Evolutionary conservation across 2,888 invertebrate species (phyloP).

Genomic region (Polyommatus icarus): DNA sequence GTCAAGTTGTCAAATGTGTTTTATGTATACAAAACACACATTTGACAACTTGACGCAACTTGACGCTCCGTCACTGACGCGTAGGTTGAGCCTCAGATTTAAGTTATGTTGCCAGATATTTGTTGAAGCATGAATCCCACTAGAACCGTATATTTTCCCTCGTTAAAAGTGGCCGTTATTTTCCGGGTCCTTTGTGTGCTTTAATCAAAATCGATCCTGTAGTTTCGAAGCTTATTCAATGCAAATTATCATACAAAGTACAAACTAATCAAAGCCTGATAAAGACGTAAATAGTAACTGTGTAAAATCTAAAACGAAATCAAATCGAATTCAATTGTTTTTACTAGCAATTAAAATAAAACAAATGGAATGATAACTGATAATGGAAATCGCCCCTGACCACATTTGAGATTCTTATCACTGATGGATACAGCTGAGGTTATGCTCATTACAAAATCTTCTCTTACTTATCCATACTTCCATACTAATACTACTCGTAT

Average conservation of each 20-base stretch:
- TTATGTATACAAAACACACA: no score
- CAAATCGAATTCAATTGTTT: not conserved
- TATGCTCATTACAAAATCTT: not conserved
- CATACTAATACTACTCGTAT: no score
- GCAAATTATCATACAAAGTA: not conserved
- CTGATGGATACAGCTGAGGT: not conserved
- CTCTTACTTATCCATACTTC: no score
- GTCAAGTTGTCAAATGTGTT: no score
- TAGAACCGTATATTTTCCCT: no score
- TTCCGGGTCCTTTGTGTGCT: not conserved
- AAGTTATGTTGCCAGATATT: no score
- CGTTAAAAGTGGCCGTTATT: no score
- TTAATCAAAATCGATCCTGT: not conserved
- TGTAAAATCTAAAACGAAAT: not conserved
- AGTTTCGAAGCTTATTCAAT: not conserved
- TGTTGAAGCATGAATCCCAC: no score
- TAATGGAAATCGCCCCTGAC: conserved; percentile 7
- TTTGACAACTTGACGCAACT: no score
- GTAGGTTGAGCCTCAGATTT: no score
- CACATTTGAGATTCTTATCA: not conserved
- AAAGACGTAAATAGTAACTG: not conserved
- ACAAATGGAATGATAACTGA: conserved; percentile 2
- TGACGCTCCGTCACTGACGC: no score
- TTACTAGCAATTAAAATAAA: not conserved
- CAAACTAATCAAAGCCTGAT: not conserved